Evolutionary conservation across 2,888 invertebrate genomes (phyloP), one percentile per base, ranked within the genome.

Genomic region (Eristalis arbustorum): DNA sequence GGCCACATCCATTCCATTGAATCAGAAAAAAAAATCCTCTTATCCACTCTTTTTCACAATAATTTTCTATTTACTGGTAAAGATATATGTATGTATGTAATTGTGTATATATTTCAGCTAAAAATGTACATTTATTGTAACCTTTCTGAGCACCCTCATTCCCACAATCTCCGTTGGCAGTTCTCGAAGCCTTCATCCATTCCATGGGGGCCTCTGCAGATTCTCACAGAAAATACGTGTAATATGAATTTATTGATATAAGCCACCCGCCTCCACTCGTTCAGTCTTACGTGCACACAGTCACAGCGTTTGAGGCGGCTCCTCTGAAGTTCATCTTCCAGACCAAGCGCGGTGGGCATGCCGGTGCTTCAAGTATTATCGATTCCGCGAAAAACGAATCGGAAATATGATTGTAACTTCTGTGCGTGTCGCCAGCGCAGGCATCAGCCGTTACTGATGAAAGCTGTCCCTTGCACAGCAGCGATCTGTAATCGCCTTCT

Each of bases 221-320:
- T 23, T n/a, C 63, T 69, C 69, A 37, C 40, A 75, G 71, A 79
- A 84, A 56, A 49, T 18, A 49, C 49, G 18, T 18, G 75, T 77
- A 75, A 34, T 64, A 75, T 18, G 18, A 68, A 31, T 57, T 71
- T 42, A 63, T 73, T 83, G 59, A 77, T 59, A 64, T 42, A 64
- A 77, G 57, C 34, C 64, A 28, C 66, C 57, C 61, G 25, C 31
- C 57, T 57, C 57, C 71, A 42, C 40, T 34, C 56, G 31, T 75
- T 42, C 85, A 85, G 85, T 85, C 85, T 85, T 85, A 42, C 67
- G 66, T 74, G 8, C 37, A 11, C 61, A 75, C 56, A 71, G 61
- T 62, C 74, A 78, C 71, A 84, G 61, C 73, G 73, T 62, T 76
- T 40, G 22, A 23, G 68, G 73, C 42, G 68, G 59, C 59, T 71